A percentile compares a stretch with the other conserved stretches of the same genome.
Evolutionary conservation across 2,888 invertebrate species (phyloP).

Genomic region (Copidosoma aretas): DNA sequence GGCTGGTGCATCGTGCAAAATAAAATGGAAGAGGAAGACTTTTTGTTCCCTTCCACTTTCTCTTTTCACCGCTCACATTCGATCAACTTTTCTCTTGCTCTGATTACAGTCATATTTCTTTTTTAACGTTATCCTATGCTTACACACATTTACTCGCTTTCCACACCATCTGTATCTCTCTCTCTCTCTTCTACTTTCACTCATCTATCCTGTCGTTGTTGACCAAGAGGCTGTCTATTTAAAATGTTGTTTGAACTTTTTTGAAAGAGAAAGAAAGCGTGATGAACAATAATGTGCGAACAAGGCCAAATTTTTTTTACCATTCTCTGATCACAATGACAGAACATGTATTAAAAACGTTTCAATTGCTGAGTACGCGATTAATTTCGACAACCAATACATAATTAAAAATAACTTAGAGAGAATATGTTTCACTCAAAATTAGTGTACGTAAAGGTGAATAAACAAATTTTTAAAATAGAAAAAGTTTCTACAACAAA

Average conservation of each 20-base stretch:
- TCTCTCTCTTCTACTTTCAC: conserved; percentile 9
- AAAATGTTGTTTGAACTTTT: not conserved
- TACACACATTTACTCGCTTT: not conserved
- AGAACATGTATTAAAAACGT: conserved; percentile 24
- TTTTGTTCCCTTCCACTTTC: conserved; percentile 16
- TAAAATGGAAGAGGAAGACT: conserved; percentile 45
- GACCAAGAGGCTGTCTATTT: not conserved
- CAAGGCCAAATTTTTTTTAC: conserved; percentile 25
- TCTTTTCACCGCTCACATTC: not conserved
- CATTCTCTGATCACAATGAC: conserved; percentile 42
- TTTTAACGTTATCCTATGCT: conserved; percentile 1
- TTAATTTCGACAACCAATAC: too few species aligned
- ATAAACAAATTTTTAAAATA: too few species aligned
- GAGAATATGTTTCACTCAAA: too few species aligned
- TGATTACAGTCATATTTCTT: not conserved
- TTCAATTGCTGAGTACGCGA: not conserved
- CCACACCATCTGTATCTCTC: not conserved
- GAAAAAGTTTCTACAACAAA: too few species aligned
- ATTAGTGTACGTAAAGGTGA: too few species aligned
- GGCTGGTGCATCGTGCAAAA: conserved; percentile 61
- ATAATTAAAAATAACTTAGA: too few species aligned
- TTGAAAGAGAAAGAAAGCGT: conserved; percentile 3
- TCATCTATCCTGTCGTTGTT: not conserved
- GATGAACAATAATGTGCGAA: conserved; percentile 26
- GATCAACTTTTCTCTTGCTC: conserved; percentile 4